These are phyloP conservation scores for Acanthoscelides obtectus DNA, from an alignment of 2,888 invertebrate species.

Conservation along the genomic window DNA sequence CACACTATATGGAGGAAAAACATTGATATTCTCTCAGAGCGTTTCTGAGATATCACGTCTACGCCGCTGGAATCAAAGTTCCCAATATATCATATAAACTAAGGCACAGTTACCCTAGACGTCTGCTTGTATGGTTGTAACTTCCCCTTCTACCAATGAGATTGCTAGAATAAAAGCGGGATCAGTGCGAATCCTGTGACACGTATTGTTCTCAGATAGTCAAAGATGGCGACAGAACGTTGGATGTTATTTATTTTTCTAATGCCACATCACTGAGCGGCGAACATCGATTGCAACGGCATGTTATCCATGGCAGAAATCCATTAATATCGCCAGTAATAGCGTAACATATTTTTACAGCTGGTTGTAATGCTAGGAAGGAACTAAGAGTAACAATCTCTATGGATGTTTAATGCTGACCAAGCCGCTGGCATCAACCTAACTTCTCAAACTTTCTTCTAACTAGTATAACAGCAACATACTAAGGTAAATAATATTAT, in stretches of 20 bases:
- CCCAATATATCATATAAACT: not conserved
- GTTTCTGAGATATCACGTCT: not conserved
- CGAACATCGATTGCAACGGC: slow-evolving; percentile 2
- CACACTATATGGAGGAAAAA: too few relatives aligned
- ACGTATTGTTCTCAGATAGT: not conserved
- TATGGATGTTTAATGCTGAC: too few relatives aligned
- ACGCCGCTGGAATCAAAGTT: not conserved
- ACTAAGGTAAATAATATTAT: too few relatives aligned
- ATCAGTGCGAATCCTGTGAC: not conserved
- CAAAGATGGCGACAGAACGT: slow-evolving; percentile 1
- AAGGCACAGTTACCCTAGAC: not conserved
- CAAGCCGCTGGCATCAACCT: too few relatives aligned
- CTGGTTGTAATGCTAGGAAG: too few relatives aligned
- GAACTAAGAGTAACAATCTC: too few relatives aligned
- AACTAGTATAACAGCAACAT: too few relatives aligned
- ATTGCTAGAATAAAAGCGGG: not conserved
- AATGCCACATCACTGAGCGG: slow-evolving; percentile 2
- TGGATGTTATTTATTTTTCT: slow-evolving; percentile 2
- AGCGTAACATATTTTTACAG: not conserved
- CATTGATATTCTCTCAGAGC: too few relatives aligned
- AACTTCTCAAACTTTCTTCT: too few relatives aligned
- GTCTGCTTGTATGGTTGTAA: not conserved
- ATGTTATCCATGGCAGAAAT: not conserved
- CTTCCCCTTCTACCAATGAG: slow-evolving; percentile 2
- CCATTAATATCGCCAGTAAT: slow-evolving; percentile 1